Base-by-base conservation (phyloP, 2,888 invertebrate genomes). In the Lasioglossum pauxillum region DNA sequence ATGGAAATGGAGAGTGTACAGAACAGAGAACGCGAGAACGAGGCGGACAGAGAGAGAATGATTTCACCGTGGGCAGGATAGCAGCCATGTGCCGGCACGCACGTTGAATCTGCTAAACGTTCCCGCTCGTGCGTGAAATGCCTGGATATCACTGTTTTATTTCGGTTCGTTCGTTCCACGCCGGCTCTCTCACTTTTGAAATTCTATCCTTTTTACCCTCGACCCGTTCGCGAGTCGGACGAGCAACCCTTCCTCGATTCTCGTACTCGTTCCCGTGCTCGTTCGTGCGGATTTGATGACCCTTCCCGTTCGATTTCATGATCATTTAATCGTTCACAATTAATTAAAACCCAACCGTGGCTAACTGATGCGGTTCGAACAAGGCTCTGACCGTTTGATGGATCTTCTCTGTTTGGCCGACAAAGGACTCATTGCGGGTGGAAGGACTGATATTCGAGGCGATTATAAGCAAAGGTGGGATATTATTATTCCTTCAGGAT, bases 51-150 rank as follows among this genome's bases (percentile, higher is more conserved):
- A 89, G 87, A 90, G 91, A 90, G 87, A 76, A 85, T 82, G 89
- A 90, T 88, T 90, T 88, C 84, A 89, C 78, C 84, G 89, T 82
- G 90, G 31, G 89, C 89, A 90, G 92, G 91, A 91, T 90, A 91
- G 90, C 90, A 86, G 78, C 81, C 83, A 93, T 93, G 93, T 93
- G 92, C 92, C 93, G 93, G 95, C 94, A 95, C 95, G 95, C 95
- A 95, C 95, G 94, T 92, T 95, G 95, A 95, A 95, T 95, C 94
- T 93, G 94, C 94, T 95, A 95, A 95, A 94, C 95, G 95, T 91
- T 95, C 92, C 91, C 94, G 92, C 94, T 95, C 95, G 95, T 95
- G 95, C 95, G 95, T 95, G 95, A 95, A 95, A 95, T 95, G 95
- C 94, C 93, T 94, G 93, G 95, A 95, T 95, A 95, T 95, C 94